These are phyloP conservation scores for Macropis europaea DNA, from an alignment of 2,888 invertebrate species.

Conservation along the genomic window DNA sequence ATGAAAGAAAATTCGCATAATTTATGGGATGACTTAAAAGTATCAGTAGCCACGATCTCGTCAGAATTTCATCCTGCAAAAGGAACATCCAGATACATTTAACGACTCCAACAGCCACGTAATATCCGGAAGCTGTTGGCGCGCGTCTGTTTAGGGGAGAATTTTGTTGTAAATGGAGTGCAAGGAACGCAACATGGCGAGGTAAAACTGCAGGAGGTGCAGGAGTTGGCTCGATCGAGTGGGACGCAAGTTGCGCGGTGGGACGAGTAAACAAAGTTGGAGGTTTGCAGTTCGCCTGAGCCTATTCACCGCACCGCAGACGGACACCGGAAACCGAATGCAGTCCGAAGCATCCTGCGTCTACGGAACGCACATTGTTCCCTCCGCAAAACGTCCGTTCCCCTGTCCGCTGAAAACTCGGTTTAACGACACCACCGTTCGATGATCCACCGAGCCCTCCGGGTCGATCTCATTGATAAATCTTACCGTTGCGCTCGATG, in stretches of 20 bases:
- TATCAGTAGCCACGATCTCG: no score
- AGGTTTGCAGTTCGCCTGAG: slow-evolving; percentile 54
- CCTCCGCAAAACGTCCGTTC: background rate
- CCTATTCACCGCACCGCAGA: slow-evolving; percentile 45
- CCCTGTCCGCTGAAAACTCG: slow-evolving; percentile 5
- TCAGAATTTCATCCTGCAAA: no score
- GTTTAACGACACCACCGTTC: background rate
- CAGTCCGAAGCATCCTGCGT: slow-evolving; percentile 31
- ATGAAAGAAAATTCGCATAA: no score
- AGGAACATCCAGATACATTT: no score
- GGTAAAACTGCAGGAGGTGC: background rate
- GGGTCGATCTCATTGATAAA: no score
- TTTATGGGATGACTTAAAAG: no score
- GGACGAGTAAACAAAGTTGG: slow-evolving; percentile 60
- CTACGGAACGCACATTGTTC: slow-evolving; percentile 15
- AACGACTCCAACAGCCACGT: no score
- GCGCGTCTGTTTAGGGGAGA: no score
- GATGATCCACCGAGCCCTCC: background rate
- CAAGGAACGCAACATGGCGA: slow-evolving; percentile 25
- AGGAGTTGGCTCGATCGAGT: slow-evolving; percentile 20
- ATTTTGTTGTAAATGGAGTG: no score
- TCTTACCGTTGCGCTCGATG: no score
- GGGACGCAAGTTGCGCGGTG: slow-evolving; percentile 26
- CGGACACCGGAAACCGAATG: slow-evolving; percentile 30
- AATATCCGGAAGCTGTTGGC: no score